Evolutionary conservation across 2,888 invertebrate species (phyloP).

Genomic region (Morpho achilles): DNA sequence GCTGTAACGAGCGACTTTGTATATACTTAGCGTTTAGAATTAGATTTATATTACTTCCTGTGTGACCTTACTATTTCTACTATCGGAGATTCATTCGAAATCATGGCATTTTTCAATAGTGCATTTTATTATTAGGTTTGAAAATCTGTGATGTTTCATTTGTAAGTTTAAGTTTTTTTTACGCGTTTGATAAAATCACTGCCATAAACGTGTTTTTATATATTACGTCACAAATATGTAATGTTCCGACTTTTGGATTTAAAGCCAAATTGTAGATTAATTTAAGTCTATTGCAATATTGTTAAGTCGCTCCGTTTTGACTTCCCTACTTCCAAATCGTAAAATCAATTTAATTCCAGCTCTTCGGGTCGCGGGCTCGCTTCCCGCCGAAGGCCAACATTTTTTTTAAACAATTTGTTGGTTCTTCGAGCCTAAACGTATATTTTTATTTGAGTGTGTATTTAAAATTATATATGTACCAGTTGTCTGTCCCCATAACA

Average conservation of each 20-base stretch:
- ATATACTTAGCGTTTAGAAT: conserved; percentile 60
- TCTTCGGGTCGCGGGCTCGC: no score
- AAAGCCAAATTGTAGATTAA: background rate
- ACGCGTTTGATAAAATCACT: conserved; percentile 37
- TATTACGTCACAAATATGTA: conserved; percentile 11
- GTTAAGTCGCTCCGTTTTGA: no score
- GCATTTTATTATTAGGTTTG: conserved; percentile 54
- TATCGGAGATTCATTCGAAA: conserved; percentile 37
- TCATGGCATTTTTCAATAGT: conserved; percentile 48
- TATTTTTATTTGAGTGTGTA: no score
- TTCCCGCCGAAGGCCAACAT: no score
- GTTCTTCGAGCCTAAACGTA: no score
- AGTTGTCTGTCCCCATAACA: no score
- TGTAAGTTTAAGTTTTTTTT: conserved; percentile 45
- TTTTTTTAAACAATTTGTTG: no score
- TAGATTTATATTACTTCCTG: conserved; percentile 53
- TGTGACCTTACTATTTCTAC: conserved; percentile 70
- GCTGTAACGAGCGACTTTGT: conserved; percentile 55
- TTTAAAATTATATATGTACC: no score
- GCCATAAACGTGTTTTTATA: conserved; percentile 35
- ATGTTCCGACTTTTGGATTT: background rate
- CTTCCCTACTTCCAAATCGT: no score
- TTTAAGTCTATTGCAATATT: no score
- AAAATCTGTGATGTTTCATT: conserved; percentile 71
- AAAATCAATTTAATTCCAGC: no score